Conservation (phyloP, 2,113 vertebrate genomes). For the Leucoraja erinaceus region DNA sequence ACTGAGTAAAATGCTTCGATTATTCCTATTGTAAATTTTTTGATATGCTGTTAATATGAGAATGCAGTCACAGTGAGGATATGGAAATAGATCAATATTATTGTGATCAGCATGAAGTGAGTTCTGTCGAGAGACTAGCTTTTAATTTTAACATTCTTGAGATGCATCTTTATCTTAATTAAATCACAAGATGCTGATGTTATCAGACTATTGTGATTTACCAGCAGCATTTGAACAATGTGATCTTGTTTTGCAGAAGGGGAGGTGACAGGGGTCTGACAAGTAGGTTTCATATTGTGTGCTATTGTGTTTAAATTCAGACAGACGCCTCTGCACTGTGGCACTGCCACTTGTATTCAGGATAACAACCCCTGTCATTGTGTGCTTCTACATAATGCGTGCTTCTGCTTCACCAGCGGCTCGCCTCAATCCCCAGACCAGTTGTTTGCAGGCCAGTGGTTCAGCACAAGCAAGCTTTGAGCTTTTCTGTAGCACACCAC, state of each 20-base stretch:
- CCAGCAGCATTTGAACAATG: not conserved
- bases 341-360: not conserved
- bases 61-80: not conserved
- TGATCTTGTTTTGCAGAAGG: not conserved
- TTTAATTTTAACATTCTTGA: not conserved
- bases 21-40: not conserved
- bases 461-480: not conserved
- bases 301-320: not conserved
- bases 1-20: not conserved
- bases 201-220: not conserved
- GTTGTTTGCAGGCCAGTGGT: not conserved
- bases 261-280: not conserved
- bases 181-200: not conserved
- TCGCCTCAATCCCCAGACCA: not conserved
- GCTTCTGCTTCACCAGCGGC: not conserved
- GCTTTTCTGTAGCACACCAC: not conserved
- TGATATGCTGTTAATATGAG: not conserved
- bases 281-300: not conserved
- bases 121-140: not conserved
- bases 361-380: not conserved
- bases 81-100: not conserved
- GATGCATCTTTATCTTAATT: not conserved
- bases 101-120: not conserved
- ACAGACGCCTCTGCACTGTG: not conserved
- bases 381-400: not conserved